A percentile compares a stretch with the other conserved stretches of the same genome.
phyloP scores from a whole-genome alignment of 1,140 invertebrate genomes.

The Ceratosolen solmsi region DNA sequence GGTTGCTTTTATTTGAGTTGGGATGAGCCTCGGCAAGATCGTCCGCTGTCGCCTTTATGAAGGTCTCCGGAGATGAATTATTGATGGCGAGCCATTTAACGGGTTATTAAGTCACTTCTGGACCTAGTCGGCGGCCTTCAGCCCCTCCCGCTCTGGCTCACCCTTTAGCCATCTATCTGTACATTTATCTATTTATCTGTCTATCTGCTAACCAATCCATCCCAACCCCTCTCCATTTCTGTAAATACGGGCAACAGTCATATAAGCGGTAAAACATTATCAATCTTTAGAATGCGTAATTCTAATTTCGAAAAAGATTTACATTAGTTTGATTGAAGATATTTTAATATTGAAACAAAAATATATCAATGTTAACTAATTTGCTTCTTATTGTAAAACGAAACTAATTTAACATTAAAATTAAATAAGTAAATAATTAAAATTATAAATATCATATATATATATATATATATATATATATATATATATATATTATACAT shows the following conservation, averaged over 20 bases:
- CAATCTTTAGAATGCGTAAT: neutral
- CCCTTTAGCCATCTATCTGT: neutral
- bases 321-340: no score
- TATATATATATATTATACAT: no score
- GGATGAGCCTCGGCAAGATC: conserved; percentile 33
- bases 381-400: no score
- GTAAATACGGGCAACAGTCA: neutral
- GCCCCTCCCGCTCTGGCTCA: neutral
- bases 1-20: conserved; percentile 42
- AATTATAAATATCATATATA: no score
- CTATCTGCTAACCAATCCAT: neutral
- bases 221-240: neutral
- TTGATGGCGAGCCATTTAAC: conserved; percentile 50
- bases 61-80: conserved; percentile 48
- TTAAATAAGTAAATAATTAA: no score
- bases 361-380: no score
- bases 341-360: no score
- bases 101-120: conserved; percentile 52
- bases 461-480: no score
- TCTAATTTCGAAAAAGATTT: neutral
- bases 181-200: neutral
- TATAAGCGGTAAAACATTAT: neutral
- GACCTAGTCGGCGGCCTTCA: neutral
- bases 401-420: no score
- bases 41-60: conserved; percentile 34